Percentiles rank a stretch among this genome's conserved stretches.
These are phyloP conservation scores for Syrrhaptes paradoxus DNA, from an alignment of 2,113 vertebrate species.

Conservation along the genomic window DNA sequence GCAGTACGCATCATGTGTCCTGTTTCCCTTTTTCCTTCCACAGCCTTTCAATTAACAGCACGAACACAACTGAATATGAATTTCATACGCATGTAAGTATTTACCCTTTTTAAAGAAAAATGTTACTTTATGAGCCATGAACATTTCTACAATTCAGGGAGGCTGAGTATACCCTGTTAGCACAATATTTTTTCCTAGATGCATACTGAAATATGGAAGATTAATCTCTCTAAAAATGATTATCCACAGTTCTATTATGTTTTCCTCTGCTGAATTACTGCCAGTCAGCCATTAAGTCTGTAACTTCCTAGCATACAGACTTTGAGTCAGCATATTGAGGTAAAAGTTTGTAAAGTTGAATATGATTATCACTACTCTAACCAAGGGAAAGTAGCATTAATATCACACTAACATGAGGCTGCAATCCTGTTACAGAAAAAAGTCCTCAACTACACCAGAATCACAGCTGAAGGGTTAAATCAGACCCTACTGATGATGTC, in stretches of 20 bases:
- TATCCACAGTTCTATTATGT: not conserved
- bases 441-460: not conserved
- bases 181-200: not conserved
- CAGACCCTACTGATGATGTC: not conserved
- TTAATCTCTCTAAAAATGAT: not conserved
- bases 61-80: not conserved
- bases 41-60: not conserved
- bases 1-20: not conserved
- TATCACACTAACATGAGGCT: not conserved
- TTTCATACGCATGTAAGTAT: accelerated
- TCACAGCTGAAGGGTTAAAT: not conserved
- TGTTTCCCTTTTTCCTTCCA: not conserved
- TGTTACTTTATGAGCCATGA: not conserved
- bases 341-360: not conserved
- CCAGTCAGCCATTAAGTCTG: not conserved
- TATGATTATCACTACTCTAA: not conserved
- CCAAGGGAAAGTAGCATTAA: not conserved
- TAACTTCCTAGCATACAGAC: not conserved
- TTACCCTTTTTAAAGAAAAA: not conserved
- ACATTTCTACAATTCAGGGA: not conserved
- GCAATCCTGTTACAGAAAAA: not conserved
- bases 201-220: not conserved
- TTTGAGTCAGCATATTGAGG: not conserved
- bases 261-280: not conserved
- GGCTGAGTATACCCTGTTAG: not conserved